Evolutionary conservation across 2,888 invertebrate species (phyloP), one percentile per base, ranked within the genome.

Genomic region (Heliothis peltigera): DNA sequence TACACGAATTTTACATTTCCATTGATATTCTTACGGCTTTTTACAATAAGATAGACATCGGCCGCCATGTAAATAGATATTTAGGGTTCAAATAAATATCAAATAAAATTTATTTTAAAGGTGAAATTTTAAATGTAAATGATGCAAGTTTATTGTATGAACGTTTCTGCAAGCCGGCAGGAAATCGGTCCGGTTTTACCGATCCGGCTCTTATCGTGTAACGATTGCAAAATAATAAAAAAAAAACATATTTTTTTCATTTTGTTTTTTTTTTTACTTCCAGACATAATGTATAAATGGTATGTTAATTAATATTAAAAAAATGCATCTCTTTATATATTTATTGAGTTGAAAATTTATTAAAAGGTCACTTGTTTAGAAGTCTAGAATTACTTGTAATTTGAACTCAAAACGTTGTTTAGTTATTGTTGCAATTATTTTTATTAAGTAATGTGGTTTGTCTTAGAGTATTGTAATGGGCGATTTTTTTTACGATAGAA

Each of bases 171-270:
- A 21, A 48, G 67, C 25, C 49, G 48, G 46, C 76, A 84, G 89
- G 89, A 90, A 88, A 88, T 89, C 86, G 84, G 84, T 84, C 89
- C 88, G 87, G 89, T 89, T 89, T 83, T 63, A 58, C 76, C 56
- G 63, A 70, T 75, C 77, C 72, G 61, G 49, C 56, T 58, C 71
- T 75, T 81, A 79, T 77, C 70, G 47, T 25, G 85, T 86, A 88
- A 47, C 56, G 84, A 55, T 53, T 51, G 84, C 77, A 86, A 74
- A 84, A 75, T 54, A 76, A 65, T 28, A 18, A 21, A 47, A 59
- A 54, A 49, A 52, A 1, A n/a, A 48, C 28, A 4, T 1, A 4
- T 39, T 2, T 22, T 43, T 52, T 68, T 66, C 5, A 4, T 8
- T 32, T 6, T 0, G 0, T n/a, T 42, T 51, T 18, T 42, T 48